Base-by-base conservation (phyloP, 2,113 vertebrate species). In the Psilopogon haemacephalus region DNA sequence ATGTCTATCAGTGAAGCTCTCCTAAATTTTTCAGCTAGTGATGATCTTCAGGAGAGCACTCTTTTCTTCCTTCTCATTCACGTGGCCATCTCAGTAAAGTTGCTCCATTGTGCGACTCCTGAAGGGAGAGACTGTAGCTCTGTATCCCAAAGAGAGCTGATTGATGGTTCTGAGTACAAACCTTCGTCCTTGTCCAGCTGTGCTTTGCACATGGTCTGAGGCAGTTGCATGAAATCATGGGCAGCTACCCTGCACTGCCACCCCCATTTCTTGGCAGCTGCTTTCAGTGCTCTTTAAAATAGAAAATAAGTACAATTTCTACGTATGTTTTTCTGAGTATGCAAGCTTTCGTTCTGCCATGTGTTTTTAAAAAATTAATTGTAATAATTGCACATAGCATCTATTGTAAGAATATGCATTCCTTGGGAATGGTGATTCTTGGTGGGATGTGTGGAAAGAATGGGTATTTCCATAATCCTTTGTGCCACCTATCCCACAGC, bases 1-100 rank as follows among this genome's bases (percentile, higher is more conserved):
- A 20, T 1, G 1, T 33, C 0, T 46, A 38, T 74, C 75, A 86
- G 60, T 1, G 1, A 26, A 60, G 56, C 60, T 77, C 18, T 83
- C 42, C 11, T 11, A 56, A 26, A 42, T 58, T 52, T 32, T 83
- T 46, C 48, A 74, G 83, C 48, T 88, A n/a, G 48, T 84, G 52
- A 46, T 88, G 65, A 64, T 91, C 56, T 60, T 89, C 64, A 58
- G 71, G n/a, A 68, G 44, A 54, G 54, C 4, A 3, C 60, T 84
- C 17, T 90, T 65, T 72, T 48, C 32, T 50, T 44, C 59, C 0
- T 0, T 48, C 44, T 69, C 17, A 0, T 37, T 14, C 0, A 0
- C 0, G 1, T 56, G 74, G 82, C 74, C 35, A 9, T 94, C 50
- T 87, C 15, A 0, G 54, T 27, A 59, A 21, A 13, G 52, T 50